Conservation (phyloP, 2,797 vertebrate genomes). For the Cygnus olor region DNA sequence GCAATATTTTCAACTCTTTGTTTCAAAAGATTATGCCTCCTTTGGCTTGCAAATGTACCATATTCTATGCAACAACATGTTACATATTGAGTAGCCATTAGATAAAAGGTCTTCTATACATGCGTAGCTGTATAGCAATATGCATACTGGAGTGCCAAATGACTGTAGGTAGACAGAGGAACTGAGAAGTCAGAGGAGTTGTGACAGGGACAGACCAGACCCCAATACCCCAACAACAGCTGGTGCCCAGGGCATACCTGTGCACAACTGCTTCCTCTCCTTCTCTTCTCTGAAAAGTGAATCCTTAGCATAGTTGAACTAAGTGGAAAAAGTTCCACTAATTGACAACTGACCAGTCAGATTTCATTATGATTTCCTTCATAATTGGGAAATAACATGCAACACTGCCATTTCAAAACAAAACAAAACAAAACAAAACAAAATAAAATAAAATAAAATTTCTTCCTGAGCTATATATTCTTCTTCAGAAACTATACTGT, state of each 20-base stretch:
- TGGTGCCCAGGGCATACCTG: too few relatives aligned
- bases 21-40: neutral
- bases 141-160: fast-evolving
- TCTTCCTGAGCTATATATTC: neutral
- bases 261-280: neutral
- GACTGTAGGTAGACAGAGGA: fast-evolving
- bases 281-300: neutral
- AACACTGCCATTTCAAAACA: neutral
- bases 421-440: neutral
- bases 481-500: neutral
- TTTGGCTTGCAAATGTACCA: neutral
- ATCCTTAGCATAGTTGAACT: neutral
- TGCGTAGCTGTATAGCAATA: neutral
- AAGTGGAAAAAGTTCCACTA: neutral
- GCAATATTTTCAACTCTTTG: neutral
- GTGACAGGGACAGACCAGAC: neutral
- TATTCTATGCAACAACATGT: neutral
- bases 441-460: neutral
- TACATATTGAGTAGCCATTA: neutral
- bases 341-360: neutral
- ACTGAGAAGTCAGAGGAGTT: neutral
- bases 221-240: neutral
- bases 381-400: neutral
- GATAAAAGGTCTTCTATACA: neutral
- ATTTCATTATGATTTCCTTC: neutral